Conservation (phyloP, 1,140 invertebrate species). For the Glomeris maerens region DNA sequence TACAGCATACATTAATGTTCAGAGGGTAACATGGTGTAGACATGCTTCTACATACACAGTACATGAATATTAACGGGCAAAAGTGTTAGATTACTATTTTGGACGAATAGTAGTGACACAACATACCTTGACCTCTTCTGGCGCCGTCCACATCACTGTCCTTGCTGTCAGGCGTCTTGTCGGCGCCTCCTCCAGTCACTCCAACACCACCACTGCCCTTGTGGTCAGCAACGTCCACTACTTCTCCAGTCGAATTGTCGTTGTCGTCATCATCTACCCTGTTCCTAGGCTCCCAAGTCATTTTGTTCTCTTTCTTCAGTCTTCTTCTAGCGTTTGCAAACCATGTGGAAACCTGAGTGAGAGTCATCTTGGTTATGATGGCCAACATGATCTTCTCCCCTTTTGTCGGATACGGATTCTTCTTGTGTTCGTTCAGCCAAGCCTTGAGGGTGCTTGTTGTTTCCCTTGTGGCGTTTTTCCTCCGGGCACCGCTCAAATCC, state of each 20-base stretch:
- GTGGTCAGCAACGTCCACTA: conserved; percentile 1
- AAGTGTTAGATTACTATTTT: too few species aligned
- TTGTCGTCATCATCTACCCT: conserved; percentile 22
- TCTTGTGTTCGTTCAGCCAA: conserved; percentile 84
- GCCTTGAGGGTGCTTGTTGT: conserved; percentile 88
- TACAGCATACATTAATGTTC: too few species aligned
- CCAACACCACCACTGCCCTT: too few species aligned
- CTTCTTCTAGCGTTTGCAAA: conserved; percentile 41
- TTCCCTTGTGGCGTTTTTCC: conserved; percentile 94
- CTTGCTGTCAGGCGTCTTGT: background rate
- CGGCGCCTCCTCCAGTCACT: too few species aligned
- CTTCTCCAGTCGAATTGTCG: conserved; percentile 9
- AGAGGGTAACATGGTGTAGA: too few species aligned
- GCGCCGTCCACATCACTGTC: too few species aligned
- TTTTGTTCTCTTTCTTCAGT: conserved; percentile 46
- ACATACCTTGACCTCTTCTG: too few species aligned
- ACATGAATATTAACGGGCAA: too few species aligned
- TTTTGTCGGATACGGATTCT: conserved; percentile 52
- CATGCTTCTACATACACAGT: too few species aligned
- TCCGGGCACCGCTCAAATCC: conserved; percentile 73
- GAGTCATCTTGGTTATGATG: conserved; percentile 43
- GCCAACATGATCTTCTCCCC: conserved; percentile 45
- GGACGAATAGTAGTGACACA: too few species aligned
- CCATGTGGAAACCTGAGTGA: conserved; percentile 44
- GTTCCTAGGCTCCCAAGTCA: conserved; percentile 41